Percentiles rank a stretch among this genome's conserved stretches.
phyloP scores from a whole-genome alignment of 2,113 vertebrate genomes.

The Lycocorax pyrrhopterus region DNA sequence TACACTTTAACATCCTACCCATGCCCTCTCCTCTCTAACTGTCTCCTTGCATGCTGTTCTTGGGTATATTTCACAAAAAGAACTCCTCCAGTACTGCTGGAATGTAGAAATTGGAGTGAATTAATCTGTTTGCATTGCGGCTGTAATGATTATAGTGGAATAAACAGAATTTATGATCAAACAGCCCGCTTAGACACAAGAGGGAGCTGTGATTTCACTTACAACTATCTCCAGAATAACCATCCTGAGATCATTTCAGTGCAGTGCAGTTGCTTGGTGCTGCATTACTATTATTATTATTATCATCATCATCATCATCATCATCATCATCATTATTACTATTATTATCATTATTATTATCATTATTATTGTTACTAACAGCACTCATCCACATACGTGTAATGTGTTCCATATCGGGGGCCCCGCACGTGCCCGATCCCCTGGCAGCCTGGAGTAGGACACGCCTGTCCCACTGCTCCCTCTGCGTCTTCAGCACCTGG shows the following conservation, averaged over 20 bases:
- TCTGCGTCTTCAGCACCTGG: slow-evolving; percentile 61
- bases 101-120: not conserved
- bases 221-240: not conserved
- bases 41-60: not conserved
- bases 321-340: not conserved
- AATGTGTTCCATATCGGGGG: slow-evolving; percentile 86
- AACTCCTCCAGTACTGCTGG: not conserved
- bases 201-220: slow-evolving; percentile 46
- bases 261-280: not conserved
- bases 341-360: not conserved
- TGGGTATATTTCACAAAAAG: not conserved
- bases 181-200: slow-evolving; percentile 20
- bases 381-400: slow-evolving; percentile 75
- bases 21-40: not conserved
- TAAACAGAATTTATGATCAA: not conserved
- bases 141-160: not conserved
- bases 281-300: not conserved
- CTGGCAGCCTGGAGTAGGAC: slow-evolving; percentile 86
- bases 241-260: not conserved
- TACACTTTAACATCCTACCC: not conserved
- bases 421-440: slow-evolving; percentile 86
- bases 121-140: not conserved
- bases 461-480: slow-evolving; percentile 76
- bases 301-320: not conserved
- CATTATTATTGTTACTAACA: not conserved